phyloP scores from a whole-genome alignment of 2,888 invertebrate species.

The Polymixis lichenea region DNA sequence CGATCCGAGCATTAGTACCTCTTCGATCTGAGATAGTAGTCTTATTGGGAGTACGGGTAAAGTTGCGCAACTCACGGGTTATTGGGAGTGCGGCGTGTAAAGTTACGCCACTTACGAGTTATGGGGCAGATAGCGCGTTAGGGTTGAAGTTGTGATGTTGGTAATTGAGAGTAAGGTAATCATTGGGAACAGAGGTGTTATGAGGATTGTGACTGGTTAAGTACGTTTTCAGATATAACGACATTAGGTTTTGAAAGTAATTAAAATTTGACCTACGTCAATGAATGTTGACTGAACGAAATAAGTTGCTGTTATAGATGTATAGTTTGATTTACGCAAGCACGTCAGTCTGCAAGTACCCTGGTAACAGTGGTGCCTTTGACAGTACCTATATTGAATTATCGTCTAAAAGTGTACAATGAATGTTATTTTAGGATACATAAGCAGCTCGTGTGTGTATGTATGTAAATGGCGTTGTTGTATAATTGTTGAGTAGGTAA shows the following conservation, averaged over 20 bases:
- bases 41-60: conserved; percentile 52
- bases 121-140: conserved; percentile 36
- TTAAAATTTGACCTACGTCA: neutral
- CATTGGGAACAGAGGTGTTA: conserved; percentile 12
- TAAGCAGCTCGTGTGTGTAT: conserved; percentile 19
- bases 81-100: conserved; percentile 39
- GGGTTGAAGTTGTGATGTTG: conserved; percentile 40
- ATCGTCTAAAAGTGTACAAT: conserved; percentile 16
- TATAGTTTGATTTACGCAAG: neutral
- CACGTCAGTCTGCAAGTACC: neutral
- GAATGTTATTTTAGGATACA: conserved; percentile 34
- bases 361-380: neutral
- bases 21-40: conserved; percentile 61
- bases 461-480: conserved; percentile 53
- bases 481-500: conserved; percentile 48
- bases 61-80: conserved; percentile 35
- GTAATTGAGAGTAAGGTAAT: conserved; percentile 35
- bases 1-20: conserved; percentile 58
- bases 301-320: neutral
- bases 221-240: neutral
- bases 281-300: neutral
- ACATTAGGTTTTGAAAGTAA: neutral
- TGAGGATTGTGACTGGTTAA: conserved; percentile 25
- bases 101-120: conserved; percentile 17
- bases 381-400: neutral